These are phyloP conservation scores for Pollenia griseotomentosa DNA, from an alignment of 2,888 invertebrate species.

Conservation along the genomic window DNA sequence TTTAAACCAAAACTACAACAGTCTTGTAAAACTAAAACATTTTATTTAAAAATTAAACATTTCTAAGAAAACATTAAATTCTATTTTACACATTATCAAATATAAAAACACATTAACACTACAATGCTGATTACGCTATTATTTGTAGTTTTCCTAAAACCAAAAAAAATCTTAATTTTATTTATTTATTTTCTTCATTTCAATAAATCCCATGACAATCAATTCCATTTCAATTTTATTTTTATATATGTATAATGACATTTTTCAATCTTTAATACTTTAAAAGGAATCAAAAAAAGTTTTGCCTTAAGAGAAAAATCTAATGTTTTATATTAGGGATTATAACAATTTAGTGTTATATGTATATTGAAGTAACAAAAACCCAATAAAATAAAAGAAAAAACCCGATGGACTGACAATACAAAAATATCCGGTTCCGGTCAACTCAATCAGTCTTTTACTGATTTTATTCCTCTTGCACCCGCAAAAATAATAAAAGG, in stretches of 20 bases:
- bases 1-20: no score
- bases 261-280: slow-evolving; percentile 34
- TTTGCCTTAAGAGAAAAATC: slow-evolving; percentile 46
- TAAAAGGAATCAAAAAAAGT: slow-evolving; percentile 55
- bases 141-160: slow-evolving; percentile 15
- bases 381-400: slow-evolving; percentile 26
- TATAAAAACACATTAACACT: not conserved
- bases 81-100: no score
- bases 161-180: slow-evolving; percentile 16
- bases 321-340: slow-evolving; percentile 52
- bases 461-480: slow-evolving; percentile 47
- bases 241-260: not conserved
- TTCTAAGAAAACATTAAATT: no score
- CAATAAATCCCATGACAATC: slow-evolving; percentile 53
- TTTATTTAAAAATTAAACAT: no score
- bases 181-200: slow-evolving; percentile 19
- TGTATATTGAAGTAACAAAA: slow-evolving; percentile 4
- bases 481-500: slow-evolving; percentile 42
- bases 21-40: no score
- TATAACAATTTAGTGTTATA: slow-evolving; percentile 58
- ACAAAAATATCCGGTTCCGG: slow-evolving; percentile 79
- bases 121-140: slow-evolving; percentile 17
- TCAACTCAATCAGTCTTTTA: slow-evolving; percentile 80
- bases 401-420: slow-evolving; percentile 70
- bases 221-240: slow-evolving; percentile 22